Base-by-base conservation (phyloP, 2,888 invertebrate genomes). In the Mantis religiosa region DNA sequence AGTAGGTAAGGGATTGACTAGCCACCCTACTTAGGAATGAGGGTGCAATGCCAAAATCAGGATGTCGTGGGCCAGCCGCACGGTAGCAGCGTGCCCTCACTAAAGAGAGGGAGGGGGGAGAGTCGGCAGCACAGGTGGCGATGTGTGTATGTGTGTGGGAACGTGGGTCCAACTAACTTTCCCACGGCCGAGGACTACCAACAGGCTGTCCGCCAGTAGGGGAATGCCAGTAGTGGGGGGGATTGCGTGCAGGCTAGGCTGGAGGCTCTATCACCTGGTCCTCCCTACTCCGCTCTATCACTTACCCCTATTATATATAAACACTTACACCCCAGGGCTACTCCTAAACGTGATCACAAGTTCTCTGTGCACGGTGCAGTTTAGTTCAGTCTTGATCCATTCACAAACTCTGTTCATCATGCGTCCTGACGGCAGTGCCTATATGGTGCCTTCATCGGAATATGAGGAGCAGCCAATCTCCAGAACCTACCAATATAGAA, bases 131-230 rank as follows among this genome's bases (percentile, higher is more conserved):
- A 90, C 90, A 90, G 90, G 91, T 90, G 91, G 91, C 89, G 94
- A 94, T 94, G 94, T 94, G 94, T 94, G 94, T 93, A 93, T 93
- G 93, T 93, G 94, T 90, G 94, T 94, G 94, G 94, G 94, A 94
- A 94, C 94, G 94, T 93, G 94, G 94, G 92, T 93, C 93, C 93
- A 93, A 94, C 94, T 93, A 93, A 94, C 93, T 93, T 94, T 94
- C 94, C 94, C 94, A 94, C 94, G 94, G 89, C 90, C 88, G n/a
- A n/a, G 47, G 71, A 54, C 84, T 71, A 71, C 54, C 54, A 71
- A 71, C 54, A 71, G 54, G 54, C 54, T 71, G 27, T n/a, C n/a
- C 87, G 81, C 87, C 71, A 84, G 54, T n/a, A 28, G 88, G 27
- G 83, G 84, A 41, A 34, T 84, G 88, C 54, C 20, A 15, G 54